Conservation (phyloP, 2,888 invertebrate genomes). For the Amphiduros pacificus region DNA sequence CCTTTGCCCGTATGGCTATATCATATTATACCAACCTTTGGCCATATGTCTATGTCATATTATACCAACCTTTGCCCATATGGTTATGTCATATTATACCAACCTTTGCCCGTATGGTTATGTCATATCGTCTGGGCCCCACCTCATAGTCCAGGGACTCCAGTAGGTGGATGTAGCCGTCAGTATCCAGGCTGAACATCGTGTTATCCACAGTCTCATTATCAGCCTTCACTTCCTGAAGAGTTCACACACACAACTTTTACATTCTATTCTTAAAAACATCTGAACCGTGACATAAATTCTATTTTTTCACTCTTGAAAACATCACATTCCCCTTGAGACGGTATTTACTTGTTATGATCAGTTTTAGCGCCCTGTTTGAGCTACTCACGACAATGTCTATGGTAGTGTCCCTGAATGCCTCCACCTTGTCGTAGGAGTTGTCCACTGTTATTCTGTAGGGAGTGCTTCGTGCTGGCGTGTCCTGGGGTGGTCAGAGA, state of each 20-base stretch:
- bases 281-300: no score
- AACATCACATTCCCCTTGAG: no score
- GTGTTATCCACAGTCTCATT: not conserved
- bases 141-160: conserved; percentile 26
- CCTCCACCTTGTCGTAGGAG: not conserved
- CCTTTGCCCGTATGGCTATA: not conserved
- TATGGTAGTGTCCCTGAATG: not conserved
- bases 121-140: conserved; percentile 22
- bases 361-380: no score
- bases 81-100: conserved; percentile 11
- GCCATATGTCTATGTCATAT: not conserved
- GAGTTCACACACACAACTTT: not conserved
- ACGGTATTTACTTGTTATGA: no score
- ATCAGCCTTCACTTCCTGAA: not conserved
- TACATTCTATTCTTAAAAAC: no score
- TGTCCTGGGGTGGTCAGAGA: not conserved
- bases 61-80: conserved; percentile 21
- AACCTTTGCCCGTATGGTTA: conserved; percentile 25
- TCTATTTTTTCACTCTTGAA: no score
- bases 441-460: not conserved
- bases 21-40: not conserved
- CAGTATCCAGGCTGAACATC: conserved; percentile 4
- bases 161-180: conserved; percentile 18
- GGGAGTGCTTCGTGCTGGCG: not conserved
- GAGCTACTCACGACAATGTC: not conserved